A percentile compares a stretch with the other conserved stretches of the same genome.
phyloP scores from a whole-genome alignment of 2,888 invertebrate species.

The Andrena marginata region DNA sequence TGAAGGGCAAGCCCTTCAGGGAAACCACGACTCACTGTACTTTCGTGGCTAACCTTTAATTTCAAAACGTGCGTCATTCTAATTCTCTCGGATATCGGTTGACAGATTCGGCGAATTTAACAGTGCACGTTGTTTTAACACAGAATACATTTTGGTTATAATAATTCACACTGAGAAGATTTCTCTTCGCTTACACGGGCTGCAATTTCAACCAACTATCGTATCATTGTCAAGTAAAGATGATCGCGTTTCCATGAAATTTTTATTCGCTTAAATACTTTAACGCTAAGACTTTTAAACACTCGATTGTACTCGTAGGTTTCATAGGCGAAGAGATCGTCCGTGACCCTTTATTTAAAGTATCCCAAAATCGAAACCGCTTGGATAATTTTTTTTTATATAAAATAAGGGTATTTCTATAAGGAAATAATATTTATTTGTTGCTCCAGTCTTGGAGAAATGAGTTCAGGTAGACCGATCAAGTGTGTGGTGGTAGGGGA shows the following conservation, averaged over 20 bases:
- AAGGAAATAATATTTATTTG: conserved; percentile 37
- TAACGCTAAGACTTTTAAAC: not conserved
- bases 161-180: conserved; percentile 7
- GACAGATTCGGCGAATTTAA: conserved; percentile 13
- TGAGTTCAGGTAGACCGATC: conserved; percentile 97
- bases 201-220: not conserved
- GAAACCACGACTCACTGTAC: conserved; percentile 6
- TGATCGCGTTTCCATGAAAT: not conserved
- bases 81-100: not conserved
- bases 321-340: not conserved
- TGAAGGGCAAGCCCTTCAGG: conserved; percentile 67
- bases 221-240: not conserved
- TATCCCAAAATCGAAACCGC: not conserved
- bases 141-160: conserved; percentile 13
- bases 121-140: not conserved
- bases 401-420: not conserved
- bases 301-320: not conserved
- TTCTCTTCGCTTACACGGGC: not conserved
- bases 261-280: not conserved
- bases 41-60: conserved; percentile 49
- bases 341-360: not conserved
- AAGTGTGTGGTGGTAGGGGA: conserved; percentile 97
- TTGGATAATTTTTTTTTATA: not conserved
- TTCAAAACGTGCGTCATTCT: conserved; percentile 38
- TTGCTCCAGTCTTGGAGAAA: conserved; percentile 81